Base-by-base conservation (phyloP, 2,888 invertebrate genomes). In the Eupithecia insigniata region DNA sequence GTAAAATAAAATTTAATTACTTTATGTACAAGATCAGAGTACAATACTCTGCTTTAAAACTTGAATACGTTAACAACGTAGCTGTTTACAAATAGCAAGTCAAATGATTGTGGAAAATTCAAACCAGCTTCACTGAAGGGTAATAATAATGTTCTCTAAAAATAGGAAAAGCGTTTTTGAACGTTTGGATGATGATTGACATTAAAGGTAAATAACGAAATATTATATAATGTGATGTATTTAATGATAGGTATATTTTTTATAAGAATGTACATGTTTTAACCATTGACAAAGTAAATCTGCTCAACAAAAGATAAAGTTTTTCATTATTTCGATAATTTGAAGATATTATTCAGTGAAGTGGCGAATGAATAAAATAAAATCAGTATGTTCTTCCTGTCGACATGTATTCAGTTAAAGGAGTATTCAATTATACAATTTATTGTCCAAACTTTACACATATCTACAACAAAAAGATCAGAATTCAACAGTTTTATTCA, bases 1-100 rank as follows among this genome's bases (percentile, higher is more conserved):
- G 86, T 90, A 91, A 92, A 93, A 93, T 93, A 92, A 90, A 87
- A 85, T 90, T 92, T 91, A 91, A 92, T 93, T 92, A 92, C 88
- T 91, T 91, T 93, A 93, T 93, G 85, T 93, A 93, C 93, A 93
- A 89, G 87, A 89, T 86, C 89, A 89, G 82, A 82, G 85, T 87
- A 64, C 61, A 62, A 85, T 88, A 90, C 89, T 88, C 90, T 89
- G 83, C 86, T 86, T 88, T 88, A 87, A 87, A 87, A 83, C 84
- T 83, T 86, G 82, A 89, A 88, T 87, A 89, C 81, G 88, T 80
- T 80, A 87, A 80, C 81, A 89, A 89, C 85, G 83, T 83, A 83
- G 83, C 79, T 83, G 83, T 84, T 69, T 74, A 73, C 66, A 75
- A 72, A 73, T 67, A 39, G 28, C 61, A 51, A 67, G 36, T 61